Evolutionary conservation across 2,797 vertebrate genomes (phyloP), one percentile per base, ranked within the genome.

Genomic region (Sebastes oblongus): DNA sequence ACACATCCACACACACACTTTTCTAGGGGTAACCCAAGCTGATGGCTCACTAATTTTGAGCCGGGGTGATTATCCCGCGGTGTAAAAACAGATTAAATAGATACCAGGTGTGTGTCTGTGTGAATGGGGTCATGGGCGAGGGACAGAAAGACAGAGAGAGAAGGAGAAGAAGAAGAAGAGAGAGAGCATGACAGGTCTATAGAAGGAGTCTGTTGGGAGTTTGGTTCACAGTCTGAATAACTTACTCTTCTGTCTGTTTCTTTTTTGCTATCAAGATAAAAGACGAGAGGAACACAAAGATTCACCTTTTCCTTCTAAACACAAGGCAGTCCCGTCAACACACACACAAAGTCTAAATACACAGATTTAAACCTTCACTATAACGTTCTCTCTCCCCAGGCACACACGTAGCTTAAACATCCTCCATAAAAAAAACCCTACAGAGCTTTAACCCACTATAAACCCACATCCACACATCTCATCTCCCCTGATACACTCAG

Each of bases 11-110:
- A 88, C 64, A 88, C 64, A 64, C 80, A 83, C 77, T 74, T 80
- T 82, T 88, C 72, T 61, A 20, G 68, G 25, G 72, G 92, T 93
- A 94, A 93, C 89, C 88, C 79, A 87, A 92, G 89, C 84, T 91
- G 91, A 92, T 94, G 82, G 90, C 86, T 84, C 79, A 46, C 93
- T 94, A 91, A 94, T 94, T 93, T 90, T 84, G 85, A 87, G 84
- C 87, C 24, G 14, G 81, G 78, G 82, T 90, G 93, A 92, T 95
- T 95, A 94, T 90, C 89, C 86, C 59, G 66, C 68, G 68, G 86
- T 87, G 90, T 89, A 90, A 93, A 93, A 93, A 93, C 88, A 93
- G 89, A 93, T 91, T 84, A 91, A 94, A 96, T 94, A 88, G 89
- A 92, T 92, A 84, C 93, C 94, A 95, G 95, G 93, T 95, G 83